Percentiles rank a stretch among this genome's conserved stretches.
phyloP scores from a whole-genome alignment of 2,888 invertebrate genomes.

The Trisateles emortualis region DNA sequence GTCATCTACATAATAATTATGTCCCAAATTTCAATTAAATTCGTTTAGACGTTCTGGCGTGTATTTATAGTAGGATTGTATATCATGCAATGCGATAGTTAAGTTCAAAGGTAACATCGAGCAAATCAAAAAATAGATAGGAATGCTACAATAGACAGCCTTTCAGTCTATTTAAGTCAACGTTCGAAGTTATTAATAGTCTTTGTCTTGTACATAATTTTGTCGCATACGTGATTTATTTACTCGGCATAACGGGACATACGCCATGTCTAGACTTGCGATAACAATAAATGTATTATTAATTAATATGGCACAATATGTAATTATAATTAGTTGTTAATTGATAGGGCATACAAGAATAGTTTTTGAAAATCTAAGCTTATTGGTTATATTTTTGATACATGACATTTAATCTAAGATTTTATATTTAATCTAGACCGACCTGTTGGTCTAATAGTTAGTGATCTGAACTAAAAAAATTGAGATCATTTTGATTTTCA shows the following conservation, averaged over 20 bases:
- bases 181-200: constrained; percentile 12
- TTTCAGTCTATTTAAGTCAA: constrained; percentile 8
- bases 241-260: constrained; percentile 11
- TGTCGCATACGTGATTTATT: constrained; percentile 6
- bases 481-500: too few relatives aligned
- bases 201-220: too few relatives aligned
- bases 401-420: too few relatives aligned
- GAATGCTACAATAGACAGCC: background rate
- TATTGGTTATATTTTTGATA: too few relatives aligned
- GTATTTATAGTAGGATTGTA: too few relatives aligned
- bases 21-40: too few relatives aligned
- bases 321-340: constrained; percentile 35
- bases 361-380: background rate
- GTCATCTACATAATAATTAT: too few relatives aligned
- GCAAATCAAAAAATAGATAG: background rate
- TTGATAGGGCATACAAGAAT: background rate
- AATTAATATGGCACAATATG: constrained; percentile 25
- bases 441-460: too few relatives aligned
- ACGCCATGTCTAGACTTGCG: constrained; percentile 31
- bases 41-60: too few relatives aligned
- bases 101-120: background rate
- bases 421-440: too few relatives aligned
- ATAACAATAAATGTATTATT: constrained; percentile 34
- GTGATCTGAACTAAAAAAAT: too few relatives aligned
- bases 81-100: too few relatives aligned